These are phyloP conservation scores for Xenopus petersii DNA, from an alignment of 2,797 vertebrate species.

Conservation along the genomic window DNA sequence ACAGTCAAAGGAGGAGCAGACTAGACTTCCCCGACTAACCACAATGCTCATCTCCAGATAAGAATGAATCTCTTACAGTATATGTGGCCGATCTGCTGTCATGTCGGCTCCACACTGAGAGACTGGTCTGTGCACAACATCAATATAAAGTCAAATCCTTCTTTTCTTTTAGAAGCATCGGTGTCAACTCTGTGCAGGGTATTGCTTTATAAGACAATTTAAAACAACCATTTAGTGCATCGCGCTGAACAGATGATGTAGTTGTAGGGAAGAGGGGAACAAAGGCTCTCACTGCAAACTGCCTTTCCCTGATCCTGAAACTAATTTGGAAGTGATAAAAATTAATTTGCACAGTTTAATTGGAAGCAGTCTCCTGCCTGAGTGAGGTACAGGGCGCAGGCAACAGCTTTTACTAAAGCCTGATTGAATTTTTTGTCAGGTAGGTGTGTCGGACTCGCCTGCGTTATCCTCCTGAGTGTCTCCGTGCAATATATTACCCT, in stretches of 20 bases:
- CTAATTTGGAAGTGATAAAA: slow-evolving; percentile 79
- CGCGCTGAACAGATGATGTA: slow-evolving; percentile 55
- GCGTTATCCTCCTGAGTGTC: slow-evolving; percentile 72
- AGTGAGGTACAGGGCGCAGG: slow-evolving; percentile 52
- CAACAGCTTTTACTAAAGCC: slow-evolving; percentile 60
- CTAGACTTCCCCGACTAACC: no score
- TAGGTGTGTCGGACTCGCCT: slow-evolving; percentile 77
- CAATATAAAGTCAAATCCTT: no score
- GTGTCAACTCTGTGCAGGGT: no score
- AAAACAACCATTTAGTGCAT: neutral
- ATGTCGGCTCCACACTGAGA: no score
- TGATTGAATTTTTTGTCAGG: slow-evolving; percentile 93
- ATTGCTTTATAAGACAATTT: neutral
- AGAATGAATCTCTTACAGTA: no score
- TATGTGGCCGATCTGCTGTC: no score
- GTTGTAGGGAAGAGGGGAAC: slow-evolving; percentile 57
- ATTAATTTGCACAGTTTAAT: slow-evolving; percentile 86
- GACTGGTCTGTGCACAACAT: no score
- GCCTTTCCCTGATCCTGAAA: slow-evolving; percentile 69
- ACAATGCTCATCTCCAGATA: no score
- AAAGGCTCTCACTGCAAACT: slow-evolving; percentile 66
- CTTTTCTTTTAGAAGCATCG: no score
- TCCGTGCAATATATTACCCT: slow-evolving; percentile 81
- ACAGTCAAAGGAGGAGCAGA: no score
- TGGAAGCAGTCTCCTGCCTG: slow-evolving; percentile 68